phyloP scores from a whole-genome alignment of 2,888 invertebrate species.

The Philhelius pedissequus region DNA sequence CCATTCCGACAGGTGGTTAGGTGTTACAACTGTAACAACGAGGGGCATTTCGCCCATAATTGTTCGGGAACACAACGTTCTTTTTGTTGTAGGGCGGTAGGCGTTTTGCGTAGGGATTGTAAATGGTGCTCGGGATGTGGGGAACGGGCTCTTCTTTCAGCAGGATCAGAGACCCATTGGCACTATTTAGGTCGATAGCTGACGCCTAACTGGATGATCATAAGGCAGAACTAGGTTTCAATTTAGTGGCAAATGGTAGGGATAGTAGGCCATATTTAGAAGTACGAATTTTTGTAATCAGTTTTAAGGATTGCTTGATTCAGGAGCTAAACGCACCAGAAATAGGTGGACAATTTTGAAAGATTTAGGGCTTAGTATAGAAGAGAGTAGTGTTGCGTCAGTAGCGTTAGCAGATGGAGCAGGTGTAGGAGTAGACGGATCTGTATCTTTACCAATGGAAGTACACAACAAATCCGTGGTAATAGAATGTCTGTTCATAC shows the following conservation, averaged over 20 bases:
- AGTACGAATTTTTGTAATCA: too few relatives aligned
- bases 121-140: background rate
- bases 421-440: background rate
- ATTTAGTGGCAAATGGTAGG: too few relatives aligned
- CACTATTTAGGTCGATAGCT: background rate
- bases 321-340: background rate
- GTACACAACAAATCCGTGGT: too few relatives aligned
- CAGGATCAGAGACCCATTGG: background rate
- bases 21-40: background rate
- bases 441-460: background rate
- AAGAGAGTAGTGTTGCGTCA: background rate
- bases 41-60: background rate
- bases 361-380: background rate
- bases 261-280: background rate
- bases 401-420: background rate
- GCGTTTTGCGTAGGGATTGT: background rate
- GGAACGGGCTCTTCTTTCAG: background rate
- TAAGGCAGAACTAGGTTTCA: too few relatives aligned
- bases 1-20: background rate
- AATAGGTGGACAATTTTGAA: background rate
- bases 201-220: too few relatives aligned
- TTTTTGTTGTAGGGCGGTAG: too few relatives aligned
- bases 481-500: too few relatives aligned
- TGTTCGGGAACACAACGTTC: background rate
- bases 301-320: background rate